Conservation (phyloP, 2,113 vertebrate genomes). For the Larimichthys crocea region DNA sequence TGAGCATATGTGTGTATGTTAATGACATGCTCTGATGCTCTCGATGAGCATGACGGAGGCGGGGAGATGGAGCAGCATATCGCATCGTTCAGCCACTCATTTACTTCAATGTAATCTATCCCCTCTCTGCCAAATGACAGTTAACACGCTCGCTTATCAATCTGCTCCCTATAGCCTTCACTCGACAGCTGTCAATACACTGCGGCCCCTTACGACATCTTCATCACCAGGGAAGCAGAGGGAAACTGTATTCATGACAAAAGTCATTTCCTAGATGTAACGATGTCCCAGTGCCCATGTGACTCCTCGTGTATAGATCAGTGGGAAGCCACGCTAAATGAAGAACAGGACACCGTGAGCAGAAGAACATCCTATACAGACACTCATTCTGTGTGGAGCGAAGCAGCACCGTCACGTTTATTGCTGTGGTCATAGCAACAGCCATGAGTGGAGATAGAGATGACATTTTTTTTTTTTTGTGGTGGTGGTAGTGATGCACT, state of each 20-base stretch:
- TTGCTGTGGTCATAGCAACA: conserved; percentile 83
- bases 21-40: conserved; percentile 76
- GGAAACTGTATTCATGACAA: background rate
- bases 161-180: conserved; percentile 51
- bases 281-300: background rate
- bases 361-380: conserved; percentile 34
- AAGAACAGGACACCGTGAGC: conserved; percentile 15
- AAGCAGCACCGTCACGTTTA: conserved; percentile 69
- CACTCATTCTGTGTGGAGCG: conserved; percentile 43
- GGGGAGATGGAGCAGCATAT: conserved; percentile 27
- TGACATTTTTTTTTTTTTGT: conserved; percentile 54
- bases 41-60: conserved; percentile 67
- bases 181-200: conserved; percentile 64
- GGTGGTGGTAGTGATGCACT: conserved; percentile 53
- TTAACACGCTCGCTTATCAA: conserved; percentile 65
- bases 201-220: conserved; percentile 45
- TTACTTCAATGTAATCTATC: conserved; percentile 44
- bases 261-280: conserved; percentile 39
- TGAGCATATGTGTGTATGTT: conserved; percentile 65
- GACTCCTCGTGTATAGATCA: conserved; percentile 1
- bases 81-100: conserved; percentile 48
- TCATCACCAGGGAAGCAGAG: conserved; percentile 45
- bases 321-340: background rate
- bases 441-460: conserved; percentile 70
- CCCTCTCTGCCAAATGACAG: conserved; percentile 50